Base-by-base conservation (phyloP, 1,140 invertebrate genomes). In the Arctopsyche grandis region DNA sequence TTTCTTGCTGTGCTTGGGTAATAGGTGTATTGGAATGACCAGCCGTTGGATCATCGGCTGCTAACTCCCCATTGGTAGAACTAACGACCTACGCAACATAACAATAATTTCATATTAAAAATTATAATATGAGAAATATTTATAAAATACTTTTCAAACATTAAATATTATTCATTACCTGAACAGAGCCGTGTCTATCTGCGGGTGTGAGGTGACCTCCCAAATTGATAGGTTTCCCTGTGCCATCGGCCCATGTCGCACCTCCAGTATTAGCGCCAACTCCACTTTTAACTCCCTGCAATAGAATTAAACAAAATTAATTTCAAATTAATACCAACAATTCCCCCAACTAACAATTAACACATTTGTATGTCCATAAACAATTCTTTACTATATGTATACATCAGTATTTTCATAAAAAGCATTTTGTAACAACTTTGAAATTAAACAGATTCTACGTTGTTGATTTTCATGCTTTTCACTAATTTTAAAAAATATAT, bases 11-110 rank as follows among this genome's bases (percentile, higher is more conserved):
- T 83, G 93, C 93, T 85, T 94, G 94, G 79, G 96, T 97, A 85
- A 98, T 98, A 79, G 97, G 97, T 83, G 97, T 98, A 88, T 98
- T 98, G 85, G 96, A 98, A 89, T 98, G 97, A 73, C 96, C 97
- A 83, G 96, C 97, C 63, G 95, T 97, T 24, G 96, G 97, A 90
- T 99, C 97, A 88, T 98, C 97, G 83, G 95, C 93, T 71, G 95
- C 96, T 84, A 98, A 88, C 90, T 98, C 97, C 83, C 97, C 97
- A 89, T 98, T 98, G 76, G 97, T 98, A 81, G 97, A 98, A 87
- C 96, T 98, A 82, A 99, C 96, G 90, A 99, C 97, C 95, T 98
- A 91, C 9, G n/a, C n/a, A 91, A 89, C 44, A 38, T 43, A 48
- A 22, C 60, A 16, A 7, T 1, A 70, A 44, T 69, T 26, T 22